Evolutionary conservation across 2,888 invertebrate species (phyloP).

Genomic region (Rotaria socialis): DNA sequence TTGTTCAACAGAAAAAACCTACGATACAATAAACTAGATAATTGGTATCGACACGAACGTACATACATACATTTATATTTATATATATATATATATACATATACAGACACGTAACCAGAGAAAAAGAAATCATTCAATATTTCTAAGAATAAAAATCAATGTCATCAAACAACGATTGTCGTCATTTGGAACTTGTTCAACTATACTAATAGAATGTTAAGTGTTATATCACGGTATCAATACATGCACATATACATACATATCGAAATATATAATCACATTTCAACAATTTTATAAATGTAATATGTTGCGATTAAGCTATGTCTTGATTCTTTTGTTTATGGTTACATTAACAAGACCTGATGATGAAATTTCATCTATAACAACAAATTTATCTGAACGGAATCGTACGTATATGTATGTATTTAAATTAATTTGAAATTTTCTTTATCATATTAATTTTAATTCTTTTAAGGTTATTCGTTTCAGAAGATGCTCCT

Average conservation of each 20-base stretch:
- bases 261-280: not conserved
- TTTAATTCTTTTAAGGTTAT: not conserved
- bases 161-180: slow-evolving; percentile 14
- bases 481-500: slow-evolving; percentile 7
- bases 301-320: not conserved
- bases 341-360: not conserved
- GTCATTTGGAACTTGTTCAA: not conserved
- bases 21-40: not conserved
- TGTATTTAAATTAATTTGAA: not conserved
- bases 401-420: slow-evolving; percentile 28
- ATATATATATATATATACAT: no score
- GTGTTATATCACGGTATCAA: not conserved
- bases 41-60: not conserved
- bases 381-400: not conserved
- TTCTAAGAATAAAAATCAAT: slow-evolving; percentile 12
- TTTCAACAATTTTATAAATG: not conserved
- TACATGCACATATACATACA: not conserved
- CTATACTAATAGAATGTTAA: not conserved
- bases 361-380: not conserved
- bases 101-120: not conserved
- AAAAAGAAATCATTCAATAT: not conserved
- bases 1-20: not conserved
- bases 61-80: no score
- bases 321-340: not conserved
- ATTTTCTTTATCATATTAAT: not conserved